phyloP scores from a whole-genome alignment of 2,797 vertebrate species.

The Galaxias olidus region DNA sequence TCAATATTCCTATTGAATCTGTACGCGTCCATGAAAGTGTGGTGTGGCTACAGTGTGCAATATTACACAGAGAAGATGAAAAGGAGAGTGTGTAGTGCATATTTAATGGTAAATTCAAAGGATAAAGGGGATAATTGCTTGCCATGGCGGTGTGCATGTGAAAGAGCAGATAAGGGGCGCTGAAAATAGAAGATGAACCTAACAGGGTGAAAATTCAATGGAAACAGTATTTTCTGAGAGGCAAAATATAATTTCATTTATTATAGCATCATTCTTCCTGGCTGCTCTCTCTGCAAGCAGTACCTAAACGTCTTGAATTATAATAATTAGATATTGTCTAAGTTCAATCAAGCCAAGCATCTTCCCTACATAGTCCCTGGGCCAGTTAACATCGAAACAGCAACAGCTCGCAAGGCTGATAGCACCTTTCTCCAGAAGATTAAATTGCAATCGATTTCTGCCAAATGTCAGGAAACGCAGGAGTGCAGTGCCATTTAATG shows the following conservation, averaged over 20 bases:
- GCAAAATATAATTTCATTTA: too few species aligned
- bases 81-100: slow-evolving; percentile 43
- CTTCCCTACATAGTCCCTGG: slow-evolving; percentile 6
- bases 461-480: slow-evolving; percentile 75
- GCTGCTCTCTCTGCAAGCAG: slow-evolving; percentile 35
- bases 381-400: slow-evolving; percentile 57
- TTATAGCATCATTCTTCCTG: slow-evolving; percentile 23
- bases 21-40: slow-evolving; percentile 36
- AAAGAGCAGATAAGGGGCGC: slow-evolving; percentile 47
- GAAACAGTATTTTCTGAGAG: slow-evolving; percentile 38
- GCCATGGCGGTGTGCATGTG: slow-evolving; percentile 21
- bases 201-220: slow-evolving; percentile 60
- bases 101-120: slow-evolving; percentile 66
- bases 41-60: slow-evolving; percentile 45
- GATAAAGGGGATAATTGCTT: slow-evolving; percentile 63
- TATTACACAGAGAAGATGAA: slow-evolving; percentile 38
- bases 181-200: slow-evolving; percentile 70
- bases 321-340: background rate
- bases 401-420: slow-evolving; percentile 60
- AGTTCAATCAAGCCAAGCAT: slow-evolving; percentile 34
- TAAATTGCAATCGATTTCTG: slow-evolving; percentile 76
- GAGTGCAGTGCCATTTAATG: slow-evolving; percentile 73
- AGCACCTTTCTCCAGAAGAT: slow-evolving; percentile 66
- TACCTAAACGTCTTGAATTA: background rate
- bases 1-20: slow-evolving; percentile 64